Conservation (phyloP, 1,140 invertebrate genomes). For the Harpegnathos saltator region DNA sequence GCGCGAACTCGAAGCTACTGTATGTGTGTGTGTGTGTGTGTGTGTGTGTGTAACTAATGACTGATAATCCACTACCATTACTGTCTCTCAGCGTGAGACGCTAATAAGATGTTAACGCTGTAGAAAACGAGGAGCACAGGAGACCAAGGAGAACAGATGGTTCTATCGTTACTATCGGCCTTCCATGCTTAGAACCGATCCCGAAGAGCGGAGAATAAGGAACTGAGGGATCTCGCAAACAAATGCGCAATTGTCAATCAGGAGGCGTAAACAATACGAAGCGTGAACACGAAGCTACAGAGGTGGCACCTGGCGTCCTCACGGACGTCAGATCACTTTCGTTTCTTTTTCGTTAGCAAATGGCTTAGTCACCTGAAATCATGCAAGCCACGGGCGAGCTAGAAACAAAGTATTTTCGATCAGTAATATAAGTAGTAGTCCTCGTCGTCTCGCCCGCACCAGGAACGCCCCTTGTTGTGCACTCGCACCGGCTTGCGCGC, state of each 20-base stretch:
- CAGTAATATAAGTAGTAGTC: conserved; percentile 84
- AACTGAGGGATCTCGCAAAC: conserved; percentile 51
- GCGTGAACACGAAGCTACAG: conserved; percentile 74
- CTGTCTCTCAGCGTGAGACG: conserved; percentile 35
- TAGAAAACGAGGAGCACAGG: conserved; percentile 3
- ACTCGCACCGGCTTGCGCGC: conserved; percentile 76
- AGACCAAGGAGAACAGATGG: neutral
- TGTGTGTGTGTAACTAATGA: too few relatives aligned
- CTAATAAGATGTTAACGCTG: conserved; percentile 33
- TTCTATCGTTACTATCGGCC: conserved; percentile 30
- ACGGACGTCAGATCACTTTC: conserved; percentile 56
- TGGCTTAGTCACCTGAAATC: conserved; percentile 80
- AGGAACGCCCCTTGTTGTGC: conserved; percentile 77
- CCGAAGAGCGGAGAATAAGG: conserved; percentile 25
- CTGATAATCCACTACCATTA: conserved; percentile 31
- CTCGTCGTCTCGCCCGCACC: conserved; percentile 78
- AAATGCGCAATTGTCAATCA: conserved; percentile 53
- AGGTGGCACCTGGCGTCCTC: conserved; percentile 68
- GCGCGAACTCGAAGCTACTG: conserved; percentile 51
- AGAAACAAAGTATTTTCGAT: conserved; percentile 82
- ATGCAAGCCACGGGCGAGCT: conserved; percentile 81
- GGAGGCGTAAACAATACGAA: conserved; percentile 76
- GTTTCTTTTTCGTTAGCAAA: conserved; percentile 75
- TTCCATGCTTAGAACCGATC: conserved; percentile 54
- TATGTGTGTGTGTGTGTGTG: too few relatives aligned